phyloP scores from a whole-genome alignment of 1,140 invertebrate species.

The Drosophila chauvacae region DNA sequence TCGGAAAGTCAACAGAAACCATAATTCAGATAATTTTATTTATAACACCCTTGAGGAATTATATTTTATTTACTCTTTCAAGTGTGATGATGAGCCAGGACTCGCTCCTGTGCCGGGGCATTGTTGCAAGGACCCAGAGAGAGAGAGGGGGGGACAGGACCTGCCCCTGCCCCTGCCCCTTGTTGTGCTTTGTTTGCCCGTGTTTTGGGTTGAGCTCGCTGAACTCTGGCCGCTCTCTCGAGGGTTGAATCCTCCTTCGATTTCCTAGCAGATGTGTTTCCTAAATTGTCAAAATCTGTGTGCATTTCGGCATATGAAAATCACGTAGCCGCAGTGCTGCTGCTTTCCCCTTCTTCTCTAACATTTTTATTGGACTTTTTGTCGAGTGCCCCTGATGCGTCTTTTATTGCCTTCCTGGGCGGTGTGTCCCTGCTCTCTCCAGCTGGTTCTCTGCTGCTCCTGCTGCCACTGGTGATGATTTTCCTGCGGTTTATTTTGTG shows the following conservation, averaged over 20 bases:
- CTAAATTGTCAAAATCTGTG: slow-evolving; percentile 81
- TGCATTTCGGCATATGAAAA: slow-evolving; percentile 76
- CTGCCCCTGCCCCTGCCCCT: slow-evolving; percentile 34
- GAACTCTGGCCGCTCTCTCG: slow-evolving; percentile 25
- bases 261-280: slow-evolving; percentile 77
- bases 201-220: slow-evolving; percentile 11
- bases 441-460: not conserved
- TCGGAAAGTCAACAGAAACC: slow-evolving; percentile 79
- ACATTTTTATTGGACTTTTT: slow-evolving; percentile 36
- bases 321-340: slow-evolving; percentile 57
- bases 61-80: slow-evolving; percentile 84
- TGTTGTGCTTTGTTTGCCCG: slow-evolving; percentile 3
- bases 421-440: too few species aligned
- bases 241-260: slow-evolving; percentile 67
- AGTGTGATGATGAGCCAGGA: slow-evolving; percentile 76
- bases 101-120: slow-evolving; percentile 1
- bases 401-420: slow-evolving; percentile 27
- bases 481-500: slow-evolving; percentile 15
- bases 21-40: slow-evolving; percentile 84
- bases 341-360: not conserved
- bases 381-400: slow-evolving; percentile 21
- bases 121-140: slow-evolving; percentile 23
- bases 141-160: slow-evolving; percentile 13
- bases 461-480: not conserved
- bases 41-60: slow-evolving; percentile 84